Evolutionary conservation across 1,140 invertebrate genomes (phyloP).

Genomic region (Drosophila kanapiae): DNA sequence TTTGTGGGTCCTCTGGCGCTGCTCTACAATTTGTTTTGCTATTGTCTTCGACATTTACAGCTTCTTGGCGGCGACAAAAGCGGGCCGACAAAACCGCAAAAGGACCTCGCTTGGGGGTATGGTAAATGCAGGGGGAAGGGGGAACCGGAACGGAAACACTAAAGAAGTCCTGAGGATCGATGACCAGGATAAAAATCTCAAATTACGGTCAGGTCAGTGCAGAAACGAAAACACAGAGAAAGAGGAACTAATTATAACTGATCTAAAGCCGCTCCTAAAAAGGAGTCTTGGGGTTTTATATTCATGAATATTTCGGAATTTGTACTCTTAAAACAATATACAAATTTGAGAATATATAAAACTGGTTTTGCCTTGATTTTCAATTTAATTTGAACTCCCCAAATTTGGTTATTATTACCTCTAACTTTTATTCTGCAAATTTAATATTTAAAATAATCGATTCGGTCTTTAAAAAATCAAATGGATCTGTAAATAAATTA

Average conservation of each 20-base stretch:
- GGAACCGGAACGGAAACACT: slow-evolving; percentile 39
- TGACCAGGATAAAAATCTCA: slow-evolving; percentile 51
- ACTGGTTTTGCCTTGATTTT: too few relatives aligned
- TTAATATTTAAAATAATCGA: too few relatives aligned
- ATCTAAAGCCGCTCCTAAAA: background rate
- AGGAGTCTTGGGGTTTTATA: too few relatives aligned
- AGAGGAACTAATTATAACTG: background rate
- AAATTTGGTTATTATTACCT: too few relatives aligned
- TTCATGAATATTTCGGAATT: too few relatives aligned
- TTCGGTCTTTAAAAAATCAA: too few relatives aligned
- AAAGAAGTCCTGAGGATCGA: slow-evolving; percentile 15
- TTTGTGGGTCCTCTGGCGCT: slow-evolving; percentile 47
- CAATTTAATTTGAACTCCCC: too few relatives aligned
- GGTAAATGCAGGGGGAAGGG: slow-evolving; percentile 11
- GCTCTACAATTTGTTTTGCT: slow-evolving; percentile 61
- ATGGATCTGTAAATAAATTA: too few relatives aligned
- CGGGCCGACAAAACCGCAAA: slow-evolving; percentile 58
- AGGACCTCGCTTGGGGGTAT: slow-evolving; percentile 39
- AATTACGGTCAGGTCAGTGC: slow-evolving; percentile 11
- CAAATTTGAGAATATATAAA: too few relatives aligned
- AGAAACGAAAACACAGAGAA: slow-evolving; percentile 8
- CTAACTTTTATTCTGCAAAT: too few relatives aligned
- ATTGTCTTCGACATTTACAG: slow-evolving; percentile 49
- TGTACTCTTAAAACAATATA: too few relatives aligned
- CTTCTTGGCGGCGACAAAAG: slow-evolving; percentile 31